These are phyloP conservation scores for Melitaea athalia DNA, from an alignment of 2,888 invertebrate genomes.

Conservation along the genomic window DNA sequence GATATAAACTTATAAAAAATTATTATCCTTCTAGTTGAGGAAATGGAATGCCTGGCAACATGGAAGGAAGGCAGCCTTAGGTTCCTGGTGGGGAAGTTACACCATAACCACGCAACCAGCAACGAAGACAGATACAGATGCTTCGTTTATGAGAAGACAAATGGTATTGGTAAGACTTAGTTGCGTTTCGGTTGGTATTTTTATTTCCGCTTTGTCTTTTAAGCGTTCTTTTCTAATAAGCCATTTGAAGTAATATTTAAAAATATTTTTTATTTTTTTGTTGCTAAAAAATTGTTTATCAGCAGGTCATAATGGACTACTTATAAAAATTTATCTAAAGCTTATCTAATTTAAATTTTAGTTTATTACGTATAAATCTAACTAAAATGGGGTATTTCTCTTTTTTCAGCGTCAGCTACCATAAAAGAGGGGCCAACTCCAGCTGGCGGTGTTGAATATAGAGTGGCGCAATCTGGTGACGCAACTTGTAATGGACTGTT, in stretches of 20 bases:
- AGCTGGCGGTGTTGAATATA: slow-evolving; percentile 86
- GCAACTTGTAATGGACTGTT: slow-evolving; percentile 96
- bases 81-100: slow-evolving; percentile 94
- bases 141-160: slow-evolving; percentile 95
- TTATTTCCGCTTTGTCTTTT: slow-evolving; percentile 13
- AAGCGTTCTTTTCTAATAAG: background rate
- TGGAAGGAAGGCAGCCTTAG: slow-evolving; percentile 97
- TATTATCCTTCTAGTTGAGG: slow-evolving; percentile 85
- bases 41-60: slow-evolving; percentile 93
- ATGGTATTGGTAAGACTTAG: slow-evolving; percentile 79
- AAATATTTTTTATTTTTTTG: too few relatives aligned
- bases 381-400: too few relatives aligned
- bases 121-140: slow-evolving; percentile 97
- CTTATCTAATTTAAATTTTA: too few relatives aligned
- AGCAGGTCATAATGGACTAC: too few relatives aligned
- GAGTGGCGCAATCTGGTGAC: slow-evolving; percentile 95
- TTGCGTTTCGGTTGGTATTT: slow-evolving; percentile 33
- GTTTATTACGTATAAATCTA: too few relatives aligned
- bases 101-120: slow-evolving; percentile 93
- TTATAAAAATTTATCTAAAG: too few relatives aligned
- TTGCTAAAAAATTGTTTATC: too few relatives aligned
- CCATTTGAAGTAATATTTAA: too few relatives aligned
- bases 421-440: slow-evolving; percentile 62
- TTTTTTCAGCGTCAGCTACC: slow-evolving; percentile 41
- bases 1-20: too few relatives aligned